Conservation (phyloP, 2,797 vertebrate species). For the Acrossocheilus fasciatus region DNA sequence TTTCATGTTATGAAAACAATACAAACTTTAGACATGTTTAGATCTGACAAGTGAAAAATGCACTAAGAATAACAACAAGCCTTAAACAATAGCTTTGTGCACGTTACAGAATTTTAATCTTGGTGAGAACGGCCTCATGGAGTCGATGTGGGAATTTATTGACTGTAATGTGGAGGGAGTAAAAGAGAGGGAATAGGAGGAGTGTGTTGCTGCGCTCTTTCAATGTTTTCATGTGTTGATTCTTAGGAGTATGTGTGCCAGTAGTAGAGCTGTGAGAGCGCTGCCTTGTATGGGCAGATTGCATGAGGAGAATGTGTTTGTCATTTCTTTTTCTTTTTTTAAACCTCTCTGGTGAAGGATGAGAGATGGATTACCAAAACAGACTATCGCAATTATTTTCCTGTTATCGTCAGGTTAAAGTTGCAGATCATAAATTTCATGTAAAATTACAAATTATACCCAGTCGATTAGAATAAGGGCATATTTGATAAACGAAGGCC, state of each 20-base stretch:
- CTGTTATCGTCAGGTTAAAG: background rate
- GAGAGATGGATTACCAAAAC: too few relatives aligned
- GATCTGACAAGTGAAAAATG: background rate
- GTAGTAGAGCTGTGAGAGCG: constrained; percentile 50
- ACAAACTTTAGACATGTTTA: background rate
- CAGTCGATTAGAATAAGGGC: background rate
- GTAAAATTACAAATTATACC: background rate
- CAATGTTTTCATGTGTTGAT: constrained; percentile 57
- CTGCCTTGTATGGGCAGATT: constrained; percentile 72
- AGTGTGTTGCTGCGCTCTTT: constrained; percentile 31
- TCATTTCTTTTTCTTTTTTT: background rate
- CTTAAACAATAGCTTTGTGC: background rate
- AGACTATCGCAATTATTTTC: background rate
- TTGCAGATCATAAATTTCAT: background rate
- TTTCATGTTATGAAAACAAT: background rate
- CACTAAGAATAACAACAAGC: background rate
- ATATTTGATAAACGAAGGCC: constrained; percentile 11
- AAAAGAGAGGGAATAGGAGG: constrained; percentile 33
- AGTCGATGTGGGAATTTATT: constrained; percentile 1
- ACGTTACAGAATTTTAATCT: background rate
- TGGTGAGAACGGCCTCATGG: background rate
- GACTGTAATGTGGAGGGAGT: constrained; percentile 22
- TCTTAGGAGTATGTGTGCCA: constrained; percentile 35
- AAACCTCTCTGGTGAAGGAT: background rate
- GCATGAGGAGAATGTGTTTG: constrained; percentile 14